phyloP scores from a whole-genome alignment of 2,888 invertebrate species.

The Ephialtes manifestator region DNA sequence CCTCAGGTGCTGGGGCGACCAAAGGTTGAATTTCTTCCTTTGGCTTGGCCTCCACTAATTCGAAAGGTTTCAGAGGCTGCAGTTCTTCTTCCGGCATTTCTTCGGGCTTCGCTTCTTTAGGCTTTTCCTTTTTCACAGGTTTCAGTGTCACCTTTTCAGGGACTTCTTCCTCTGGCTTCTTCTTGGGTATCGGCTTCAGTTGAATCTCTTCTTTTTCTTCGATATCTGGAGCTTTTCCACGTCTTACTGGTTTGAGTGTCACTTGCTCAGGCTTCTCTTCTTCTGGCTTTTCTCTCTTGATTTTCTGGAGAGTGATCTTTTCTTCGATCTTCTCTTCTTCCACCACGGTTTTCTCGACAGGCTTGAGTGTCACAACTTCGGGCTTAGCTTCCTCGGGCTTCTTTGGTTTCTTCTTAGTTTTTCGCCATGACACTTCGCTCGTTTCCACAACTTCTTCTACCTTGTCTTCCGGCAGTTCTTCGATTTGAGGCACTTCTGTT shows the following conservation, averaged over 20 bases:
- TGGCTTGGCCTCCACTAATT: conserved; percentile 64
- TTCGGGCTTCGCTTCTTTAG: conserved; percentile 78
- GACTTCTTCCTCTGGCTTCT: conserved; percentile 75
- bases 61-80: conserved; percentile 69
- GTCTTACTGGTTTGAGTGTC: conserved; percentile 72
- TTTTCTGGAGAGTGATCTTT: conserved; percentile 74
- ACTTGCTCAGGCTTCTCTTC: conserved; percentile 85
- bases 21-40: conserved; percentile 68
- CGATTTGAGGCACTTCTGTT: conserved; percentile 69
- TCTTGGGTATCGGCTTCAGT: conserved; percentile 74
- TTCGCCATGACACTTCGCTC: conserved; percentile 80
- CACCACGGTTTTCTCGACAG: conserved; percentile 81
- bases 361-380: conserved; percentile 83
- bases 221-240: conserved; percentile 79
- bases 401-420: conserved; percentile 74
- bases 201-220: conserved; percentile 83
- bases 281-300: conserved; percentile 80
- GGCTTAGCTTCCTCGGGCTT: conserved; percentile 80
- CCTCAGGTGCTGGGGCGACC: conserved; percentile 79
- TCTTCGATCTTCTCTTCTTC: conserved; percentile 71
- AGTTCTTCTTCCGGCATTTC: conserved; percentile 68
- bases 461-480: conserved; percentile 67
- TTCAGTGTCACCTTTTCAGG: conserved; percentile 70
- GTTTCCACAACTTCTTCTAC: conserved; percentile 74
- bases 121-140: conserved; percentile 80